phyloP scores from a whole-genome alignment of 1,140 invertebrate genomes.

The Bilobella aurantiaca region DNA sequence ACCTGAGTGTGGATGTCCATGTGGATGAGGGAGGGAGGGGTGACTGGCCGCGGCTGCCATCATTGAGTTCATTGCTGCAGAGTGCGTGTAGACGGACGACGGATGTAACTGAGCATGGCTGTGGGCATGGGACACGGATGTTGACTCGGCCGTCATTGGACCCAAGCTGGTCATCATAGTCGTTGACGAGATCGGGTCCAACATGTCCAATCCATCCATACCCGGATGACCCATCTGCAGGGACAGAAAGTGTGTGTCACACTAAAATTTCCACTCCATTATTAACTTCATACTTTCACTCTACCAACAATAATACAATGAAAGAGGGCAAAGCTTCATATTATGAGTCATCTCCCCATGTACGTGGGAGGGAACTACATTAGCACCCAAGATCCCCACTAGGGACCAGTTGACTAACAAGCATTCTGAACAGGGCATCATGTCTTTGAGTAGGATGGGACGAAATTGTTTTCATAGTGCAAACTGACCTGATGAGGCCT shows the following conservation, averaged over 20 bases:
- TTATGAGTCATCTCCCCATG: too few species aligned
- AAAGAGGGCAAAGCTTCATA: too few species aligned
- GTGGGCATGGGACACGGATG: conserved; percentile 44
- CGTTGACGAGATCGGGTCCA: conserved; percentile 71
- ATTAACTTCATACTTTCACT: too few species aligned
- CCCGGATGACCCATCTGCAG: conserved; percentile 76
- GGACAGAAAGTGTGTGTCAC: too few species aligned
- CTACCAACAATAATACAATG: too few species aligned
- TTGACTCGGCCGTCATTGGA: conserved; percentile 63
- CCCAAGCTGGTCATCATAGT: conserved; percentile 73
- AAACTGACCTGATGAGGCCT: conserved; percentile 59
- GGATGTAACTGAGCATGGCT: conserved; percentile 58
- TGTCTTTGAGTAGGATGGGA: too few species aligned
- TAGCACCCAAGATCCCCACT: too few species aligned
- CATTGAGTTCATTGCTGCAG: conserved; percentile 74
- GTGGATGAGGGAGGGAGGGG: conserved; percentile 44
- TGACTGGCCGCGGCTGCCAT: conserved; percentile 56
- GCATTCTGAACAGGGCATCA: too few species aligned
- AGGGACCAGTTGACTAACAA: too few species aligned
- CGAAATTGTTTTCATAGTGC: too few species aligned
- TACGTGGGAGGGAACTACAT: too few species aligned
- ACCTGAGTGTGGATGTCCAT: conserved; percentile 51
- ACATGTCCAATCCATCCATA: conserved; percentile 85
- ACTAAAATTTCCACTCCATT: too few species aligned
- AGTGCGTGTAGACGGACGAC: conserved; percentile 53